Evolutionary conservation across 2,113 vertebrate genomes (phyloP).

Genomic region (Carlito syrichta): DNA sequence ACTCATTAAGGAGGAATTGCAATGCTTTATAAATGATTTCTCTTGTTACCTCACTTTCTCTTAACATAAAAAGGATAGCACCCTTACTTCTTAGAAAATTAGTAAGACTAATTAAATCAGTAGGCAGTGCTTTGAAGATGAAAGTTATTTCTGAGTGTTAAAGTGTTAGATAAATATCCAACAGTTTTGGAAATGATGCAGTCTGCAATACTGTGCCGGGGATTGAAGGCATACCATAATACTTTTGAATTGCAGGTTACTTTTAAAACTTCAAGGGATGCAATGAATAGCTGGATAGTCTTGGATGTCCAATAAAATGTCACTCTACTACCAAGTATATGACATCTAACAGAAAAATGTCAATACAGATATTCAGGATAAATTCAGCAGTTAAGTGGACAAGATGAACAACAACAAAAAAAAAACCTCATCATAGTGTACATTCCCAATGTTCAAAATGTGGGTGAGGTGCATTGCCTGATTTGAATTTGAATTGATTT

Average conservation of each 20-base stretch:
- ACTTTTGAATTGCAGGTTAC: background rate
- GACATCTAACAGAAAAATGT: background rate
- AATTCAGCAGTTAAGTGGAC: background rate
- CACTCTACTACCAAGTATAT: background rate
- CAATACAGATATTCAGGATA: background rate
- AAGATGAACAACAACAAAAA: background rate
- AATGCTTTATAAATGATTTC: background rate
- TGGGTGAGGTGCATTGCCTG: background rate
- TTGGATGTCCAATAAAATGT: background rate
- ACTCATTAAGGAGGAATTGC: background rate
- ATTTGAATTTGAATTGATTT: too few relatives aligned
- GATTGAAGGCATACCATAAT: background rate
- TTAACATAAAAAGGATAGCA: background rate
- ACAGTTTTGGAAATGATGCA: background rate
- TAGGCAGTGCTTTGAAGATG: conserved; percentile 27
- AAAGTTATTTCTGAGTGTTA: background rate
- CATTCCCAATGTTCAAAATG: background rate
- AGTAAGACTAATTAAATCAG: conserved; percentile 42
- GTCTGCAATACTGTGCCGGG: background rate
- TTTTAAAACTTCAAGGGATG: background rate
- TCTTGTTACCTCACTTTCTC: background rate
- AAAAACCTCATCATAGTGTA: background rate
- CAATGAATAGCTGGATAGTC: background rate
- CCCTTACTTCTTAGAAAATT: conserved; percentile 7
- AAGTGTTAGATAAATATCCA: background rate